A percentile compares a stretch with the other conserved stretches of the same genome.
Conservation (phyloP, 2,888 invertebrate genomes). For the Tinea semifulvella region DNA sequence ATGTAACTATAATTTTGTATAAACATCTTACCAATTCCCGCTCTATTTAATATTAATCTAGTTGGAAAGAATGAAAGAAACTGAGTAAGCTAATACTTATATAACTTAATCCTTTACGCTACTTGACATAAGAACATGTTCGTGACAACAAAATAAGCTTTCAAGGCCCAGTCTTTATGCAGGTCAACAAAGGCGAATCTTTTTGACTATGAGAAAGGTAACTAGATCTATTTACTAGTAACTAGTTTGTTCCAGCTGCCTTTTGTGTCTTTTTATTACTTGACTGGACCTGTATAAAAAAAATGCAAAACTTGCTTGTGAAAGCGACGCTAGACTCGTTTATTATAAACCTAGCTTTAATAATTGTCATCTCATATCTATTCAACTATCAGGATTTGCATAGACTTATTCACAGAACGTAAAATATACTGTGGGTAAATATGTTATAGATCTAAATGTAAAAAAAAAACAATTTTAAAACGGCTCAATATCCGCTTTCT, state of each 20-base stretch:
- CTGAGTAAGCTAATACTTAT: no score
- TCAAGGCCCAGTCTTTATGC: no score
- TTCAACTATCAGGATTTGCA: not conserved
- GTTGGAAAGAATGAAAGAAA: no score
- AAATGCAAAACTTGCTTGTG: slow-evolving; percentile 9
- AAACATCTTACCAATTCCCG: no score
- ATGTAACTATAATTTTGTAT: no score
- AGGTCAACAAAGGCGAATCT: not conserved
- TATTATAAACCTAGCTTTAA: not conserved
- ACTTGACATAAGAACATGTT: no score
- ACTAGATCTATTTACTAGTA: slow-evolving; percentile 8
- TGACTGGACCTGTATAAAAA: slow-evolving; percentile 1
- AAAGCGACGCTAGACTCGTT: slow-evolving; percentile 1
- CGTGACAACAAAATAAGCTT: no score
- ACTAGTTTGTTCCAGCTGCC: slow-evolving; percentile 5
- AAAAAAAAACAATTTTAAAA: not conserved
- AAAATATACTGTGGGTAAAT: no score
- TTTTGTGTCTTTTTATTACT: slow-evolving; percentile 1
- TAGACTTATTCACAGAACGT: no score
- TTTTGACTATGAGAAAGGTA: not conserved
- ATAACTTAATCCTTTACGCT: no score
- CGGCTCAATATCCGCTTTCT: no score
- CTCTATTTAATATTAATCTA: no score
- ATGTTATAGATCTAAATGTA: not conserved
- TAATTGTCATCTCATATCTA: not conserved